These are phyloP conservation scores for Dasypus novemcinctus DNA, from an alignment of 2,113 vertebrate genomes.

Conservation along the genomic window DNA sequence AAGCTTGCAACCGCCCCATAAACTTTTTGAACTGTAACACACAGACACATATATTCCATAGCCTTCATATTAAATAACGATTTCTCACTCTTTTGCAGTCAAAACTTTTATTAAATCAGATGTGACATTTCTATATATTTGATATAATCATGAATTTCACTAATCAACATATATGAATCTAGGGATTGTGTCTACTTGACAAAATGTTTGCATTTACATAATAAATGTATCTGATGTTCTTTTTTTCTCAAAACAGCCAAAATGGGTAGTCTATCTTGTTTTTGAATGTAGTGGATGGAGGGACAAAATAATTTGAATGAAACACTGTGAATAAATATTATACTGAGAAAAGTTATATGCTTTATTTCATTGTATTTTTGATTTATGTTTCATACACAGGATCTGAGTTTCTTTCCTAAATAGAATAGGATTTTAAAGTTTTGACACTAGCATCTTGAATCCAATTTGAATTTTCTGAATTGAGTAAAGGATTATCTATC, in stretches of 20 bases:
- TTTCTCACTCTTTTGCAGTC: background rate
- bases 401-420: background rate
- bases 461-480: background rate
- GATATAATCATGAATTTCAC: background rate
- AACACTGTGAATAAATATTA: background rate
- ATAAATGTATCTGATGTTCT: background rate
- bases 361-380: background rate
- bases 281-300: background rate
- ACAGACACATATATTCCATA: background rate
- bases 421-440: background rate
- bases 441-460: background rate
- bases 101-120: background rate
- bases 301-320: background rate
- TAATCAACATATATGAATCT: background rate
- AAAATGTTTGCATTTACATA: background rate
- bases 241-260: background rate
- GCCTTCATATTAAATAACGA: background rate
- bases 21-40: background rate
- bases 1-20: background rate
- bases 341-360: background rate
- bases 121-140: background rate
- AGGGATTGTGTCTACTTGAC: background rate
- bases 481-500: background rate
- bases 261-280: background rate
- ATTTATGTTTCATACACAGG: conserved; percentile 11